phyloP scores from a whole-genome alignment of 2,113 vertebrate species.

The Thomomys bottae region DNA sequence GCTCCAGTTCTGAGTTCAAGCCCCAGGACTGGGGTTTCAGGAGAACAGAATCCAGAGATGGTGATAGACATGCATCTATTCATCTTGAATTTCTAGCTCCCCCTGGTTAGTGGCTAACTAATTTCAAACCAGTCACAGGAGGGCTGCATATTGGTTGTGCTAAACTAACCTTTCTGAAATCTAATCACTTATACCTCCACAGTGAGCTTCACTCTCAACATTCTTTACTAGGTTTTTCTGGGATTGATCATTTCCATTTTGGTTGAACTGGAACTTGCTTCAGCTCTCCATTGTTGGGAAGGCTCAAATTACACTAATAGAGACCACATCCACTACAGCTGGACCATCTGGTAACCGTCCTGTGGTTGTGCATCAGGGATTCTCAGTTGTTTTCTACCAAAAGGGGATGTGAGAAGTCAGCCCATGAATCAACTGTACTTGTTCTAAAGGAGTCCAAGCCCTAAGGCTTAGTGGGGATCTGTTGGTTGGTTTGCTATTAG shows the following conservation, averaged over 20 bases:
- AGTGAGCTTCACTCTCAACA: not conserved
- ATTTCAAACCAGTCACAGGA: not conserved
- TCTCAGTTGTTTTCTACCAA: not conserved
- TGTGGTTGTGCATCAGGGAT: not conserved
- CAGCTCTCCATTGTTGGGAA: slow-evolving; percentile 13
- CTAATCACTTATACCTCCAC: not conserved
- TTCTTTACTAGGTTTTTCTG: not conserved
- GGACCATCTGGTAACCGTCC: not conserved
- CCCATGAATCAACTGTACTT: not conserved
- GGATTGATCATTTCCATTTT: not conserved
- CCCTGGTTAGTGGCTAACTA: not conserved
- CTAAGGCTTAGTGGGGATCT: not conserved
- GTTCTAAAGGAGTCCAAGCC: not conserved
- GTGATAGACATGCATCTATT: not conserved
- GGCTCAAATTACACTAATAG: not conserved
- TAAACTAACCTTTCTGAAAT: slow-evolving; percentile 19
- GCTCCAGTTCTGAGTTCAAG: too few species aligned
- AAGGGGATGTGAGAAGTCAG: not conserved
- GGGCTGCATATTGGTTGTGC: not conserved
- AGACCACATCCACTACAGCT: too few species aligned
- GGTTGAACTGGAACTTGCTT: not conserved
- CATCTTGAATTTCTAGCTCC: slow-evolving; percentile 14
- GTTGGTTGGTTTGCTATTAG: not conserved
- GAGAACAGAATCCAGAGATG: not conserved
- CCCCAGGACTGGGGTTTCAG: not conserved